Percentiles rank a stretch among this genome's conserved stretches.
These are phyloP conservation scores for Ophonus ardosiacus DNA, from an alignment of 2,888 invertebrate genomes.

Conservation along the genomic window DNA sequence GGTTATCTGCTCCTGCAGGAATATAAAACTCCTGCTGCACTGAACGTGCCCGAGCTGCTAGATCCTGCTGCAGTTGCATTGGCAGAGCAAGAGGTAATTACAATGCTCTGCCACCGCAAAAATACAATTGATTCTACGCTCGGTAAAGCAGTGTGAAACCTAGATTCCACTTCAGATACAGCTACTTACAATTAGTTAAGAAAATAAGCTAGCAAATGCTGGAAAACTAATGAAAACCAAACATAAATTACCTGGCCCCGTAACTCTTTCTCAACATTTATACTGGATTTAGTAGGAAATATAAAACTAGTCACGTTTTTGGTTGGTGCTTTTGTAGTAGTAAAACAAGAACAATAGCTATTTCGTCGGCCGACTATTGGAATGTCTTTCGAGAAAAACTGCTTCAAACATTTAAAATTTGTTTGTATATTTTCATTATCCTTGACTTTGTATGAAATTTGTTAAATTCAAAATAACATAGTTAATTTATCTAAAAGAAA, in stretches of 20 bases:
- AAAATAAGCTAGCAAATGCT: conserved; percentile 64
- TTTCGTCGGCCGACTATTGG: too few relatives aligned
- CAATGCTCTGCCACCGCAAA: not conserved
- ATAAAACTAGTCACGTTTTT: too few relatives aligned
- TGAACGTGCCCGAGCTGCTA: not conserved
- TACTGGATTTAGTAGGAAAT: too few relatives aligned
- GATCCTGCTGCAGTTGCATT: too few relatives aligned
- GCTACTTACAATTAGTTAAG: conserved; percentile 18
- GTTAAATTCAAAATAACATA: too few relatives aligned
- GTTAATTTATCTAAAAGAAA: too few relatives aligned
- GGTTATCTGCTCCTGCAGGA: conserved; percentile 14
- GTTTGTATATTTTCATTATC: too few relatives aligned
- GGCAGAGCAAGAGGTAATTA: not conserved
- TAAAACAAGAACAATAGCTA: too few relatives aligned
- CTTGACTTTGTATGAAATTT: too few relatives aligned
- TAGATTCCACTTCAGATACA: not conserved
- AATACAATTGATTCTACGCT: conserved; percentile 14
- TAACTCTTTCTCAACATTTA: conserved; percentile 47
- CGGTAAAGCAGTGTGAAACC: not conserved
- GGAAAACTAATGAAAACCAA: conserved; percentile 64
- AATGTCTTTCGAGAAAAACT: too few relatives aligned
- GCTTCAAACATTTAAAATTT: too few relatives aligned
- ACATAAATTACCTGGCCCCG: conserved; percentile 22
- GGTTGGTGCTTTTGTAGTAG: too few relatives aligned
- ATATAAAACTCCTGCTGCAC: conserved; percentile 16